These are phyloP conservation scores for Streblospio benedicti DNA, from an alignment of 1,140 invertebrate genomes.

Conservation along the genomic window DNA sequence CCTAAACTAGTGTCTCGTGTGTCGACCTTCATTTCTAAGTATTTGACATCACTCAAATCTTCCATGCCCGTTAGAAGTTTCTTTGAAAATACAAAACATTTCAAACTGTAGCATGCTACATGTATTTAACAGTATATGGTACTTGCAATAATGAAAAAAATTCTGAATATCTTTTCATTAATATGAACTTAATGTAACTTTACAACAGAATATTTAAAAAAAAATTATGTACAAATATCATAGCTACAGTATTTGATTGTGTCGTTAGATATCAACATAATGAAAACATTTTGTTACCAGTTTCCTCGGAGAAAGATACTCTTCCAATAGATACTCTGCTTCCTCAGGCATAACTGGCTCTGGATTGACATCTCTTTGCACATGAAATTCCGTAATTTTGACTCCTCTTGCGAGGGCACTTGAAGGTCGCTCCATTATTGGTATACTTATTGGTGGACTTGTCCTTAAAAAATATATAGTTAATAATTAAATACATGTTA, in stretches of 20 bases:
- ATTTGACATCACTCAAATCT: constrained; percentile 38
- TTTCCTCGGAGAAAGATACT: constrained; percentile 37
- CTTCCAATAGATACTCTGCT: constrained; percentile 37
- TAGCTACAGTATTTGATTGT: not conserved
- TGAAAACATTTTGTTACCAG: constrained; percentile 21
- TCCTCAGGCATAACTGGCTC: constrained; percentile 38
- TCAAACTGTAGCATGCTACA: not conserved
- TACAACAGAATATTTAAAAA: too few relatives aligned
- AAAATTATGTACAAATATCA: too few relatives aligned
- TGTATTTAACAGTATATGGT: not conserved
- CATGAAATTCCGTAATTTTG: constrained; percentile 40
- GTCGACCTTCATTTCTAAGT: constrained; percentile 45
- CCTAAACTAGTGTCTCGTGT: constrained; percentile 46
- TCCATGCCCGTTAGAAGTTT: constrained; percentile 42
- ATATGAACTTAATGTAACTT: not conserved
- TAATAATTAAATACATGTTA: not conserved
- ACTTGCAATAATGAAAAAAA: not conserved
- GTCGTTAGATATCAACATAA: not conserved
- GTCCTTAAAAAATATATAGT: not conserved
- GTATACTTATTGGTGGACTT: not conserved
- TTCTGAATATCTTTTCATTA: not conserved
- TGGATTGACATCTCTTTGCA: constrained; percentile 35
- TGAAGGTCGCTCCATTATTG: constrained; percentile 20
- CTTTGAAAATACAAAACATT: constrained; percentile 24
- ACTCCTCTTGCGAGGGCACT: constrained; percentile 39